Base-by-base conservation (phyloP, 2,113 vertebrate genomes). In the Martes martes region DNA sequence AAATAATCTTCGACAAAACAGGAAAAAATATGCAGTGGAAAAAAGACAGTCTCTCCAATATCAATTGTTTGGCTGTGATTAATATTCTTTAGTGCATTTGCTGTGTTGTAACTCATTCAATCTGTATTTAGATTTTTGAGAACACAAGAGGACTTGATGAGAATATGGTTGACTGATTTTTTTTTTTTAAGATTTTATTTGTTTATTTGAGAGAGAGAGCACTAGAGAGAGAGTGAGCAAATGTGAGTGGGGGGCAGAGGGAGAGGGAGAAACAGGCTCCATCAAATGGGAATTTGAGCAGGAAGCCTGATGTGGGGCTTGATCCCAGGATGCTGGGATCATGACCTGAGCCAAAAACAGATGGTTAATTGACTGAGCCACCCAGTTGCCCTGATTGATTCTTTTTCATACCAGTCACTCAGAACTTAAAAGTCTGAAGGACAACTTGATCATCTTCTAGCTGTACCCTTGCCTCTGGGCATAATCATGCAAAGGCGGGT, bases 361-460 rank as follows among this genome's bases (percentile, higher is more conserved):
- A 33, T 33, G 63, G 13, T 33, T 65, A 65, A 65, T 15, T 33
- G 28, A 15, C 63, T 65, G 28, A 65, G 28, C 28, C 63, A 33
- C 28, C 63, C 63, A 65, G 63, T 2, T 33, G 63, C 28, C 63
- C 28, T 82, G 86, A 67, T 31, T 89, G 69, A 85, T 84, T 95
- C 47, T 96, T 96, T 95, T 95, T 81, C 78, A 88, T 87, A 85
- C 14, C 14, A 92, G 69, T 63, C 74, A 74, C 36, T 85, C 23
- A 47, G 90, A 97, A 95, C 89, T 96, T 87, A 80, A 84, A 92
- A 96, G 47, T 76, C 36, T 36, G 76, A 92, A 92, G 67, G 73
- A 89, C 57, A 95, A 69, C 42, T 95, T 69, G 39, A 42, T 90
- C 45, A 65, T 95, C 39, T 82, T 91, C 8, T 19, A 76, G 59